Conservation (phyloP, 2,888 invertebrate genomes). For the Lathronympha strigana region DNA sequence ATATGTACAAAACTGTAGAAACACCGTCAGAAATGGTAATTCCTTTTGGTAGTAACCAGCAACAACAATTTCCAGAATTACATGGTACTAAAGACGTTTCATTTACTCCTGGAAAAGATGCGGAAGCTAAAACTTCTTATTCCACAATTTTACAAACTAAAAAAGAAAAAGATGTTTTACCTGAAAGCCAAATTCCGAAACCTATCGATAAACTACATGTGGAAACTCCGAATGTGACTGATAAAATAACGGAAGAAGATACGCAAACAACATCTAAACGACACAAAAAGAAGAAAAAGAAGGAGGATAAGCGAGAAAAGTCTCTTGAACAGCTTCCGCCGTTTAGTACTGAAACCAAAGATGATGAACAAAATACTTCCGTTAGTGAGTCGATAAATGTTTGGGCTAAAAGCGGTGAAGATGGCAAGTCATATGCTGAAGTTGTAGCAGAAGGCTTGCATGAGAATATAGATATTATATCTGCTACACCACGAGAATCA, state of each 20-base stretch:
- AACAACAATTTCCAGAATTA: constrained; percentile 33
- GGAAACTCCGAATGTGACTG: constrained; percentile 23
- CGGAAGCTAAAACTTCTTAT: constrained; percentile 51
- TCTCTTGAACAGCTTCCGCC: constrained; percentile 16
- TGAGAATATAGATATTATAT: constrained; percentile 44
- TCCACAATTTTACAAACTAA: constrained; percentile 58
- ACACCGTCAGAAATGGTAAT: constrained; percentile 39
- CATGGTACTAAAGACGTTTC: constrained; percentile 10
- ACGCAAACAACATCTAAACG: constrained; percentile 61
- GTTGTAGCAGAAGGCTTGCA: constrained; percentile 82
- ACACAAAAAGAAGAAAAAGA: constrained; percentile 70
- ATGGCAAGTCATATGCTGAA: constrained; percentile 89
- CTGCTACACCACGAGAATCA: constrained; percentile 3
- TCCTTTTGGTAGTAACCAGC: constrained; percentile 9
- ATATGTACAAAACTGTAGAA: constrained; percentile 72
- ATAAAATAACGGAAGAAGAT: constrained; percentile 37
- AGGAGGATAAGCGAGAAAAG: constrained; percentile 60
- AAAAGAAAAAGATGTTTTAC: constrained; percentile 49
- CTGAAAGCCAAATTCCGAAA: constrained; percentile 34
- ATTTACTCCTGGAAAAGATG: constrained; percentile 29
- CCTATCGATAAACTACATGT: constrained; percentile 44
- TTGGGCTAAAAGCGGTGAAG: constrained; percentile 80
- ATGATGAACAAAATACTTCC: not conserved
- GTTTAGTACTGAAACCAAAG: constrained; percentile 8
- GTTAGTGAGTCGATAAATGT: constrained; percentile 63